phyloP scores from a whole-genome alignment of 2,797 vertebrate species.

The Anabacerthia variegaticeps region DNA sequence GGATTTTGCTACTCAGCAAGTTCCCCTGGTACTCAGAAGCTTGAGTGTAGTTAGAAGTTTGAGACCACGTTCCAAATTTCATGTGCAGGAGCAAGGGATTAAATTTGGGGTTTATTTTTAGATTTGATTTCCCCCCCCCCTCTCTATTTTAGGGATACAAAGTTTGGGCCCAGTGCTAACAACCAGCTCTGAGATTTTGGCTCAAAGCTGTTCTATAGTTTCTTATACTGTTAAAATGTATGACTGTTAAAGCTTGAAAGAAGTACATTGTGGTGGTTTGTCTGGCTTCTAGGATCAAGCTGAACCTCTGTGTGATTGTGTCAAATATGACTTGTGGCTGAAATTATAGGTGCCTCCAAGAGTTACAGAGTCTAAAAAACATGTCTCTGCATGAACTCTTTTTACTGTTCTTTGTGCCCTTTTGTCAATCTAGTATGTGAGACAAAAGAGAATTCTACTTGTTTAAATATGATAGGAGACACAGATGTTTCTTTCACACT shows the following conservation, averaged over 20 bases:
- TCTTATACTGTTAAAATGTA: neutral
- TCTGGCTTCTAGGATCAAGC: neutral
- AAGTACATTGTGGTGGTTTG: neutral
- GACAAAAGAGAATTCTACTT: neutral
- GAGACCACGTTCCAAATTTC: neutral
- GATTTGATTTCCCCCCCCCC: neutral
- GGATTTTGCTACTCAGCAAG: neutral
- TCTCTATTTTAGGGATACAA: neutral
- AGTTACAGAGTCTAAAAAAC: neutral
- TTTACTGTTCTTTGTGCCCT: neutral
- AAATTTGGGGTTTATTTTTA: neutral
- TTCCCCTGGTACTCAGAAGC: neutral
- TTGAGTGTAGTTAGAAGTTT: neutral
- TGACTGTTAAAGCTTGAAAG: neutral
- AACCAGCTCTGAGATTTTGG: neutral
- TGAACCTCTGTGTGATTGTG: neutral
- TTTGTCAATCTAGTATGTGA: neutral
- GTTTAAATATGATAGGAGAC: neutral
- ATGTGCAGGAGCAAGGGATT: neutral
- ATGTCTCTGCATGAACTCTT: neutral
- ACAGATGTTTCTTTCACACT: neutral
- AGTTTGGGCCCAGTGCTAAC: neutral
- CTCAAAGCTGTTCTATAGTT: neutral
- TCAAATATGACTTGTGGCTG: neutral
- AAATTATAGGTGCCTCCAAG: neutral